Conservation (phyloP, 2,113 vertebrate genomes). For the Mugil cephalus region DNA sequence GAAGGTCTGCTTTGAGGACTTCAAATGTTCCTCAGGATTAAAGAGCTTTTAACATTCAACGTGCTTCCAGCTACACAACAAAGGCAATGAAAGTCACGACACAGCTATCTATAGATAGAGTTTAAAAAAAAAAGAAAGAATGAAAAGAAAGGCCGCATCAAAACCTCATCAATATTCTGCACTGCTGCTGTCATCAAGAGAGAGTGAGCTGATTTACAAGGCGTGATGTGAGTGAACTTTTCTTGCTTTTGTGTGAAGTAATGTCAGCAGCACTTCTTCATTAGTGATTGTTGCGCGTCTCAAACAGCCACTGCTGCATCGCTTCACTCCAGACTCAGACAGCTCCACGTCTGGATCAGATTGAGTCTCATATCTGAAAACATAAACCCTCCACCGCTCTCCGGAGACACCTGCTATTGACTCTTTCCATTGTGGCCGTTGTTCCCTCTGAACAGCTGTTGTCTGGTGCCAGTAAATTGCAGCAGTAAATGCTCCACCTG, state of each 20-base stretch:
- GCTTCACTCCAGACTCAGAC: constrained; percentile 7
- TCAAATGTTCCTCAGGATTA: not conserved
- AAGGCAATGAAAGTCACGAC: not conserved
- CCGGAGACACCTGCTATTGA: too few species aligned
- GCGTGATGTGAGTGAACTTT: constrained; percentile 25
- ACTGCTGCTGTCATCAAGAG: not conserved
- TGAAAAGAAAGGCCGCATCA: not conserved
- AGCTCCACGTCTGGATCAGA: not conserved
- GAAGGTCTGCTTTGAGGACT: too few species aligned
- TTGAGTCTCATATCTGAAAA: not conserved
- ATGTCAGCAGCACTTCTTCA: constrained; percentile 18
- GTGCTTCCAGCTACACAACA: constrained; percentile 1
- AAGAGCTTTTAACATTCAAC: constrained; percentile 1
- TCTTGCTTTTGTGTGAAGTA: not conserved
- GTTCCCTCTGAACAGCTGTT: not conserved
- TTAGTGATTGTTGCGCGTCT: not conserved
- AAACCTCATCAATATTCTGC: constrained; percentile 49
- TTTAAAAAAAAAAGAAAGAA: not conserved
- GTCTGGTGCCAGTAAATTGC: not conserved
- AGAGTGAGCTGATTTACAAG: constrained; percentile 37
- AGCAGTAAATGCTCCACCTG: not conserved
- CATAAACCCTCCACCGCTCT: too few species aligned
- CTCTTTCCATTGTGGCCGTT: too few species aligned
- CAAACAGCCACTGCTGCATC: not conserved
- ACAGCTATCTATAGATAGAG: not conserved